Evolutionary conservation across 1,140 invertebrate species (phyloP), one percentile per base, ranked within the genome.

Genomic region (Drosophila neocordata): DNA sequence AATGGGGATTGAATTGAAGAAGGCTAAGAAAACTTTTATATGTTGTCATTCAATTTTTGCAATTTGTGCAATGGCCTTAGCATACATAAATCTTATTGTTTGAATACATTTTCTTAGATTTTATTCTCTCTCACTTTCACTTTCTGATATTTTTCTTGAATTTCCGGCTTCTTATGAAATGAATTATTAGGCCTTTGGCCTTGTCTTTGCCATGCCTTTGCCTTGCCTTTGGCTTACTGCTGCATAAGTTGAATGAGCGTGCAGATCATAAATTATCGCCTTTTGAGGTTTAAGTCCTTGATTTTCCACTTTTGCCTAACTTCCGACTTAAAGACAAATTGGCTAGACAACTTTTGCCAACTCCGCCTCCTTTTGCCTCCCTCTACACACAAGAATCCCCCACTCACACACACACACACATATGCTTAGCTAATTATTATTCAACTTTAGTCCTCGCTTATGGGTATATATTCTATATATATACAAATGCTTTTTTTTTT

Each of bases 41-140:
- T 65, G 73, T 74, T 74, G 66, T 59, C 77, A 85, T 87, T 87
- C 73, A 75, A 81, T 78, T 87, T 81, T 87, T 81, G 67, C 74
- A 75, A 85, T 87, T 76, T 87, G 71, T 65, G 69, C 61, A 58
- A 55, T 60, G 64, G 61, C 51, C 67, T 31, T 22, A 65, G 59
- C 60, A 73, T 74, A 65, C 60, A 73, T 74, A 87, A 85, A 81
- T 82, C 73, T 87, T 60, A 24, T 24, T 24, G 24, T 24, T 24
- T 4, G 24, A 24, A 24, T 24, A 18, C 41, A 18, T 44, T 44
- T 44, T 48, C 48, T 65, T 35, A 9, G 11, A 22, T 27, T 20
- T n/a, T 11, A 38, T 20, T 74, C 41, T 9, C 8, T 20, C 9
- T 20, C 41, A 31, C 27, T 24, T 44, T 13, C 13, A 7, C 13